These are phyloP conservation scores for Talpa occidentalis DNA, from an alignment of 2,113 vertebrate genomes.

Conservation along the genomic window DNA sequence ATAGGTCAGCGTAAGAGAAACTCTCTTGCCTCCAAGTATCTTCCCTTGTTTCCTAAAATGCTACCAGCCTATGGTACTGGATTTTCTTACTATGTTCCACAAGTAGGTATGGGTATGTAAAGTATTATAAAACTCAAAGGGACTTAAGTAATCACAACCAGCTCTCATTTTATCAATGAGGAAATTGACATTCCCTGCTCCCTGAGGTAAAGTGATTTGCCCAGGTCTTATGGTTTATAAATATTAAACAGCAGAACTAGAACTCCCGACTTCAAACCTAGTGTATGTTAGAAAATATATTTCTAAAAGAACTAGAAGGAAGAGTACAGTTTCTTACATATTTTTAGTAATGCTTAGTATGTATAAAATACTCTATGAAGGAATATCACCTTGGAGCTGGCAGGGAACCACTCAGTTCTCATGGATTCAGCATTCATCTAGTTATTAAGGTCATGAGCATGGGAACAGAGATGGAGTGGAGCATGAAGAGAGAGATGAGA, in stretches of 20 bases:
- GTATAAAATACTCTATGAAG: not conserved
- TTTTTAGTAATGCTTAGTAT: not conserved
- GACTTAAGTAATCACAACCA: not conserved
- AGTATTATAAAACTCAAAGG: not conserved
- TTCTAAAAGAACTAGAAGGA: not conserved
- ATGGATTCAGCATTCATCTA: not conserved
- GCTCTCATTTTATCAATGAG: not conserved
- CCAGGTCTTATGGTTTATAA: not conserved
- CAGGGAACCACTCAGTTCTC: not conserved
- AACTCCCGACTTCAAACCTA: not conserved
- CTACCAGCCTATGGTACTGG: not conserved
- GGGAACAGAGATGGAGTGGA: not conserved
- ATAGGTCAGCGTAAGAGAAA: not conserved
- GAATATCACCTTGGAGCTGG: not conserved
- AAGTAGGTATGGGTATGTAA: not conserved
- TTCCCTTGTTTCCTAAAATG: not conserved
- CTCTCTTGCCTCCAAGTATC: not conserved
- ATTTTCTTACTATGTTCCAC: not conserved
- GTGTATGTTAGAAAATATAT: not conserved
- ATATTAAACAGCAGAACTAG: not conserved
- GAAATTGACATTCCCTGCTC: not conserved
- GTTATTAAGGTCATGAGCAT: not conserved
- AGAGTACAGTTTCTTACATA: not conserved
- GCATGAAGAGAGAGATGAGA: not conserved
- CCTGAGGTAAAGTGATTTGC: not conserved